A percentile compares a stretch with the other conserved stretches of the same genome.
These are phyloP conservation scores for Pogonocherus hispidulus DNA, from an alignment of 2,888 invertebrate genomes.

Conservation along the genomic window DNA sequence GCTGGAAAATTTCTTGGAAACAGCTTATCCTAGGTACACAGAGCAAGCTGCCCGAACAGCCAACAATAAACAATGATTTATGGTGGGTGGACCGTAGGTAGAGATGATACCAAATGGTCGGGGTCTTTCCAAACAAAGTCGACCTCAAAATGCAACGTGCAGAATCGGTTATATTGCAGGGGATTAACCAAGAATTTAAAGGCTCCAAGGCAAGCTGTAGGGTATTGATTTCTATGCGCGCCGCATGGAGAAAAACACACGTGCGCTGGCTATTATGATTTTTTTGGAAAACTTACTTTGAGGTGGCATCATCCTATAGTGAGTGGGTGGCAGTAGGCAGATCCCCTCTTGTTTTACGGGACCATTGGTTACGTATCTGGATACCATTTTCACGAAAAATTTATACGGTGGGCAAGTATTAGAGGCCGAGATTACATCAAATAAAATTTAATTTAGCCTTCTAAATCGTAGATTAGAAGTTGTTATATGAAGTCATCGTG, in stretches of 20 bases:
- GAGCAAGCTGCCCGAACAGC: too few relatives aligned
- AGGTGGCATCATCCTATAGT: slow-evolving; percentile 64
- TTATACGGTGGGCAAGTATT: slow-evolving; percentile 8
- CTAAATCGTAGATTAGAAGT: neutral
- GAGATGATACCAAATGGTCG: slow-evolving; percentile 39
- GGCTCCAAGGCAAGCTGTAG: slow-evolving; percentile 24
- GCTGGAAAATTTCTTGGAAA: neutral
- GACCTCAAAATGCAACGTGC: slow-evolving; percentile 30
- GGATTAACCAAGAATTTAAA: slow-evolving; percentile 29
- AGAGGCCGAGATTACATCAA: slow-evolving; percentile 23
- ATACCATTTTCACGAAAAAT: slow-evolving; percentile 61
- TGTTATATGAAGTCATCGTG: slow-evolving; percentile 27
- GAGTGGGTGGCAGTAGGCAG: slow-evolving; percentile 65
- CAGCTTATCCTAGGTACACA: neutral
- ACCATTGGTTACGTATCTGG: slow-evolving; percentile 66
- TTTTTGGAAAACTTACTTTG: slow-evolving; percentile 55
- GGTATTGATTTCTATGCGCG: slow-evolving; percentile 44
- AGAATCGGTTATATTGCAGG: slow-evolving; percentile 27
- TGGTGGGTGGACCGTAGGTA: slow-evolving; percentile 30
- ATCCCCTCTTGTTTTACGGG: slow-evolving; percentile 67
- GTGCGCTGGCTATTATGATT: slow-evolving; percentile 32
- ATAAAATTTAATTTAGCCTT: slow-evolving; percentile 19
- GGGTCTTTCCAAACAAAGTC: slow-evolving; percentile 37
- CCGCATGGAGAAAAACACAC: slow-evolving; percentile 44
- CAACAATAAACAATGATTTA: slow-evolving; percentile 24